Percentiles rank a stretch among this genome's conserved stretches.
Conservation (phyloP, 2,888 invertebrate genomes). For the Metacarcinus magister region DNA sequence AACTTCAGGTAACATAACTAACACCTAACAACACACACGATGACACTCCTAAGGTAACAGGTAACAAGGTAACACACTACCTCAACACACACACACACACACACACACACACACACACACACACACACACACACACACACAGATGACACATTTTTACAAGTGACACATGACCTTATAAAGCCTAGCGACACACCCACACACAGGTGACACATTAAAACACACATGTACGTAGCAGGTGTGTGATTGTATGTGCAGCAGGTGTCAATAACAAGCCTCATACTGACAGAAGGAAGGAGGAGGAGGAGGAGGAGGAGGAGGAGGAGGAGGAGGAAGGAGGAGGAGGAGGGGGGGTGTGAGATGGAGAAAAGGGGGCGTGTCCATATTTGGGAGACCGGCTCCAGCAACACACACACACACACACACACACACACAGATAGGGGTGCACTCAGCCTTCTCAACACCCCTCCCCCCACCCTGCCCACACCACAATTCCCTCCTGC, state of each 20-base stretch:
- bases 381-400: constrained; percentile 42
- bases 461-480: neutral
- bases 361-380: constrained; percentile 53
- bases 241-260: neutral
- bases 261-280: neutral
- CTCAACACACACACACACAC: constrained; percentile 26
- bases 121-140: constrained; percentile 22
- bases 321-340: constrained; percentile 11
- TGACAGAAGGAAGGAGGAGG: neutral
- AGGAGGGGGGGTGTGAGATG: neutral
- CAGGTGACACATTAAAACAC: no score
- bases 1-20: no score
- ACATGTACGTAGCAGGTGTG: neutral
- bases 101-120: constrained; percentile 48
- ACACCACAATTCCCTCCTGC: constrained; percentile 1
- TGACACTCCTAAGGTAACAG: no score
- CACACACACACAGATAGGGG: constrained; percentile 47
- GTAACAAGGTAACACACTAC: neutral
- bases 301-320: neutral
- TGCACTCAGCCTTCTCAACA: neutral
- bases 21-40: no score
- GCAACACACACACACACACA: constrained; percentile 33
- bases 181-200: no score
- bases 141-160: neutral
- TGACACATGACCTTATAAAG: no score